Evolutionary conservation across 2,888 invertebrate species (phyloP).

Genomic region (Perdita meconis): DNA sequence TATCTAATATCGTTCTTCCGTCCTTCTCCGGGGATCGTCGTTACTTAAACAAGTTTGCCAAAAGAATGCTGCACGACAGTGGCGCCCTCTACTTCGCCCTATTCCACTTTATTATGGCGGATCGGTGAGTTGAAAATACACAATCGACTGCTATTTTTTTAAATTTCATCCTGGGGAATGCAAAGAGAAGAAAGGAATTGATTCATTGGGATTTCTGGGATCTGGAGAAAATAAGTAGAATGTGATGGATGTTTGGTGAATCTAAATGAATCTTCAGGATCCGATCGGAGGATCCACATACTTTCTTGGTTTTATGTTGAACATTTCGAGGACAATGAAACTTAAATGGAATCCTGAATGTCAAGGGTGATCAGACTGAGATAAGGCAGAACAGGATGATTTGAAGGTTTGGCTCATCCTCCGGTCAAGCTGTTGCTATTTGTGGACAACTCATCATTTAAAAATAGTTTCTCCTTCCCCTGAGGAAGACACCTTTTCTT

Average conservation of each 20-base stretch:
- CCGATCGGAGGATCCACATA: neutral
- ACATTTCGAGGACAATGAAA: constrained; percentile 1
- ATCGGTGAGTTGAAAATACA: neutral
- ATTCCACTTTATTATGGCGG: neutral
- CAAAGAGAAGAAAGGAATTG: neutral
- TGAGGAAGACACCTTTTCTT: too few species aligned
- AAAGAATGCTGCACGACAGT: neutral
- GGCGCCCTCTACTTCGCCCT: neutral
- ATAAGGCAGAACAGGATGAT: constrained; percentile 9
- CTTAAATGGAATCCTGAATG: constrained; percentile 22
- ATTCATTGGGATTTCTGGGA: neutral
- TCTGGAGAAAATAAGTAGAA: neutral
- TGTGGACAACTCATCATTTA: too few species aligned
- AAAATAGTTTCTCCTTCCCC: too few species aligned
- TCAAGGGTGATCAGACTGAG: constrained; percentile 26
- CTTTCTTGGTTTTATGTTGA: neutral
- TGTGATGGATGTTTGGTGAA: neutral
- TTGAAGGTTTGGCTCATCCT: neutral
- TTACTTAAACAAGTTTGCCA: neutral
- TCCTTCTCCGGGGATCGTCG: constrained; percentile 7
- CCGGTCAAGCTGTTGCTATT: too few species aligned
- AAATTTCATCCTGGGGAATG: constrained; percentile 1
- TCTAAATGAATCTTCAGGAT: neutral
- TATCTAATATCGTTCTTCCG: constrained; percentile 40
- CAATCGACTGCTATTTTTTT: neutral